A percentile compares a stretch with the other conserved stretches of the same genome.
Conservation (phyloP, 2,888 invertebrate genomes). For the Aromia moschata region DNA sequence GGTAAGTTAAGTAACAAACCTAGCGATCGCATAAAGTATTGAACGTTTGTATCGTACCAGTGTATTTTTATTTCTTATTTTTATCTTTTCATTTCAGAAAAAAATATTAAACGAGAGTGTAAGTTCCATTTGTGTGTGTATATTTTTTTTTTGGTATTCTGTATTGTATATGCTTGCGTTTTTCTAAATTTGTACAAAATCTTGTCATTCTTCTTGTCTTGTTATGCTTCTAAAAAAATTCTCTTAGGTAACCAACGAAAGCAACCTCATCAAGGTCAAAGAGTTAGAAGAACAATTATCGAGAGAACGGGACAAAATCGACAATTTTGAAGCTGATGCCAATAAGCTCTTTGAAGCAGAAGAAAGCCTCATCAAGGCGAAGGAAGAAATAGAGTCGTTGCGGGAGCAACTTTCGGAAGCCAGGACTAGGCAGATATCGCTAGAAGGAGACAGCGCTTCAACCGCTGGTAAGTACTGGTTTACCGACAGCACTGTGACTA, state of each 20-base stretch:
- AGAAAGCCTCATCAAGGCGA: constrained; percentile 71
- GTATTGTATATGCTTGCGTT: not conserved
- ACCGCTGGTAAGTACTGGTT: constrained; percentile 39
- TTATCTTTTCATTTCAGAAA: constrained; percentile 58
- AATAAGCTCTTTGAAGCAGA: constrained; percentile 73
- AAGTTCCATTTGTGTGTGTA: constrained; percentile 50
- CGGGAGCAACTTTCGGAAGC: constrained; percentile 67
- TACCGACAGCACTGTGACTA: not conserved
- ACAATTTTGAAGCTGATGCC: constrained; percentile 65
- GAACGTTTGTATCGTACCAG: no score
- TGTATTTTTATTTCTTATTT: constrained; percentile 18
- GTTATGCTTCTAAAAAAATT: no score
- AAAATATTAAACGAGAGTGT: constrained; percentile 64
- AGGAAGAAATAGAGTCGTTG: constrained; percentile 68
- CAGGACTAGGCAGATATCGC: constrained; percentile 61
- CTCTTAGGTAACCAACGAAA: constrained; percentile 63
- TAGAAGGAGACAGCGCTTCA: constrained; percentile 44
- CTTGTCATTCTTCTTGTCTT: not conserved
- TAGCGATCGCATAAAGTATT: not conserved
- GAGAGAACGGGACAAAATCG: constrained; percentile 62
- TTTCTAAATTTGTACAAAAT: no score
- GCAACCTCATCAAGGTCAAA: constrained; percentile 63
- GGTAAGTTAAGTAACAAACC: constrained; percentile 67
- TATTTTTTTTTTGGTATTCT: constrained; percentile 15
- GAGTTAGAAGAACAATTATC: constrained; percentile 64